Evolutionary conservation across 2,888 invertebrate genomes (phyloP).

Genomic region (Chrysolina oricalcia): DNA sequence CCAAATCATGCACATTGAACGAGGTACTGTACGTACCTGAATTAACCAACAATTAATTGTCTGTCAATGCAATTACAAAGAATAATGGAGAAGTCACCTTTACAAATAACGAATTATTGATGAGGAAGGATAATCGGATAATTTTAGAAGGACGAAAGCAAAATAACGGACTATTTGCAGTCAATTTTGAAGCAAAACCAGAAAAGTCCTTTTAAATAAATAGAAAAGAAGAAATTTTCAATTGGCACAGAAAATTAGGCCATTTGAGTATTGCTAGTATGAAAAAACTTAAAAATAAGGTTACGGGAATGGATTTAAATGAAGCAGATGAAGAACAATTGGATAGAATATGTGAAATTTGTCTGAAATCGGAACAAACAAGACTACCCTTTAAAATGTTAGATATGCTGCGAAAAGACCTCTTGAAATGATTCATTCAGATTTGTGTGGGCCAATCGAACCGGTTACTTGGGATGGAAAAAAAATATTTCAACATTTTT

Average conservation of each 20-base stretch:
- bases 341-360: slow-evolving; percentile 60
- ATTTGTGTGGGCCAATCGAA: too few species aligned
- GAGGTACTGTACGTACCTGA: slow-evolving; percentile 54
- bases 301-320: slow-evolving; percentile 38
- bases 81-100: slow-evolving; percentile 57
- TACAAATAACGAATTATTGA: slow-evolving; percentile 46
- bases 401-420: slow-evolving; percentile 62
- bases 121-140: slow-evolving; percentile 49
- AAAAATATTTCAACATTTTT: too few species aligned
- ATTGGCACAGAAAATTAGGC: slow-evolving; percentile 41
- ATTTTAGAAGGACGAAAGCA: slow-evolving; percentile 40
- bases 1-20: slow-evolving; percentile 42
- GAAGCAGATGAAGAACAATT: slow-evolving; percentile 24
- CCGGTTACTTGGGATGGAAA: too few species aligned
- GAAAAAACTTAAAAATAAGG: slow-evolving; percentile 39
- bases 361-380: slow-evolving; percentile 65
- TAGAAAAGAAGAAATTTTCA: slow-evolving; percentile 9
- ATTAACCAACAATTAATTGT: slow-evolving; percentile 59
- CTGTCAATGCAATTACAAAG: slow-evolving; percentile 57
- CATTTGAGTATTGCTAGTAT: slow-evolving; percentile 40
- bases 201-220: background rate
- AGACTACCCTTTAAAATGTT: slow-evolving; percentile 62
- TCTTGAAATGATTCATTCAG: slow-evolving; percentile 63
- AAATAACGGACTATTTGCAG: slow-evolving; percentile 31
- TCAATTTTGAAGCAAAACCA: background rate